These are phyloP conservation scores for Synanceia verrucosa DNA, from an alignment of 2,797 vertebrate genomes.

Conservation along the genomic window DNA sequence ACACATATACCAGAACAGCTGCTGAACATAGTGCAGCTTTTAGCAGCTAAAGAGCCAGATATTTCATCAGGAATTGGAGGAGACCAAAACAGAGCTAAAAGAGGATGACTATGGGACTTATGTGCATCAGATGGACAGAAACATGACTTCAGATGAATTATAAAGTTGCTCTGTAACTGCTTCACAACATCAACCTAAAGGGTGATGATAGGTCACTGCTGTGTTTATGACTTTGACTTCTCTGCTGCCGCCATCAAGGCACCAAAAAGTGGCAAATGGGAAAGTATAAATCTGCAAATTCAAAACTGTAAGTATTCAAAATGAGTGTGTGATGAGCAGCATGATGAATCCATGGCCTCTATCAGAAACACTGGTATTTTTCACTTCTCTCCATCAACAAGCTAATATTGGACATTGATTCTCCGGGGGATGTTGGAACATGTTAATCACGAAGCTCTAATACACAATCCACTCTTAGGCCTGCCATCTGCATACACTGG, in stretches of 20 bases:
- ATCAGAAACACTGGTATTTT: slow-evolving; percentile 33
- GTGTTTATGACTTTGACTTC: too few relatives aligned
- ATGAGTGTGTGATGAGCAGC: slow-evolving; percentile 1
- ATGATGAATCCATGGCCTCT: slow-evolving; percentile 17
- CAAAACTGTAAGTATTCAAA: not conserved
- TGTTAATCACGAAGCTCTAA: slow-evolving; percentile 75
- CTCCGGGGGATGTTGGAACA: slow-evolving; percentile 66
- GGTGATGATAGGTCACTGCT: not conserved
- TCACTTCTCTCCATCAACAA: slow-evolving; percentile 27
- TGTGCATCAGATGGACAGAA: not conserved
- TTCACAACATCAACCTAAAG: not conserved
- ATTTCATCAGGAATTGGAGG: not conserved
- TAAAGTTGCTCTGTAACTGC: not conserved
- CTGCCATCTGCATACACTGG: slow-evolving; percentile 79
- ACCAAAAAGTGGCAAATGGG: not conserved
- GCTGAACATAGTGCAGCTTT: not conserved
- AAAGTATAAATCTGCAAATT: not conserved
- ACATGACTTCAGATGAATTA: not conserved
- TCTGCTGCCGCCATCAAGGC: not conserved
- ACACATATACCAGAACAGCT: not conserved
- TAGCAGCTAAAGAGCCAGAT: not conserved
- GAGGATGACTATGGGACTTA: not conserved
- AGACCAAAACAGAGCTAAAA: not conserved
- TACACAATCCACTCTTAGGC: slow-evolving; percentile 73
- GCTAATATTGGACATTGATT: slow-evolving; percentile 62